A percentile compares a stretch with the other conserved stretches of the same genome.
phyloP scores from a whole-genome alignment of 2,888 invertebrate species.

The Beris morrisii region DNA sequence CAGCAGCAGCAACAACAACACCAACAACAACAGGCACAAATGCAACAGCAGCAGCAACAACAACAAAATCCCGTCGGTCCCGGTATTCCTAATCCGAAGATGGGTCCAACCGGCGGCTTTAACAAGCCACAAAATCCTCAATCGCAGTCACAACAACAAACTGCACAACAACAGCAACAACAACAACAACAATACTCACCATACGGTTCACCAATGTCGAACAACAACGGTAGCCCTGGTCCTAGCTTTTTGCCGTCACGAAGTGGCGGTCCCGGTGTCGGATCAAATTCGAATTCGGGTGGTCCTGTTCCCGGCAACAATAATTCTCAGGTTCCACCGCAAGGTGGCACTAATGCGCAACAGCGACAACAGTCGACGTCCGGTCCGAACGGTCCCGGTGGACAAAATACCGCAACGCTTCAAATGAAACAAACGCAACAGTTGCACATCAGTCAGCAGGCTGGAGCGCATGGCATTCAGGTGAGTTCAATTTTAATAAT shows the following conservation, averaged over 20 bases:
- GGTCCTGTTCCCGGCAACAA: slow-evolving; percentile 27
- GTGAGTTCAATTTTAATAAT: slow-evolving; percentile 58
- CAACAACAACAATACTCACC: slow-evolving; percentile 66
- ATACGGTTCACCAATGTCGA: slow-evolving; percentile 66
- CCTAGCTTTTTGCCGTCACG: slow-evolving; percentile 46
- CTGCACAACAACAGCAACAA: slow-evolving; percentile 40
- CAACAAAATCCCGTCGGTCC: slow-evolving; percentile 52
- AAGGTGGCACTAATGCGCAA: slow-evolving; percentile 58
- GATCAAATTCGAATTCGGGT: slow-evolving; percentile 34
- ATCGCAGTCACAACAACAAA: slow-evolving; percentile 40
- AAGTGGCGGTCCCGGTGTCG: slow-evolving; percentile 35
- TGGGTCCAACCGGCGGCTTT: slow-evolving; percentile 45
- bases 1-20: slow-evolving; percentile 44
- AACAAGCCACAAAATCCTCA: slow-evolving; percentile 46
- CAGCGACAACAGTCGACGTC: slow-evolving; percentile 53
- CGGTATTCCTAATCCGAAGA: slow-evolving; percentile 38
- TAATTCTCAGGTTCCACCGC: slow-evolving; percentile 45
- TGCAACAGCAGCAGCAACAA: slow-evolving; percentile 46
- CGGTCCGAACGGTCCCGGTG: slow-evolving; percentile 52
- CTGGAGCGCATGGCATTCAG: slow-evolving; percentile 77
- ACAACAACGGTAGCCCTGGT: slow-evolving; percentile 57
- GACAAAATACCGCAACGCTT: slow-evolving; percentile 58
- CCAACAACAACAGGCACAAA: slow-evolving; percentile 49
- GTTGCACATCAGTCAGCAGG: slow-evolving; percentile 80
- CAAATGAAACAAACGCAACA: slow-evolving; percentile 89